A percentile compares a stretch with the other conserved stretches of the same genome.
Conservation (phyloP, 2,113 vertebrate species). For the Cebus imitator region DNA sequence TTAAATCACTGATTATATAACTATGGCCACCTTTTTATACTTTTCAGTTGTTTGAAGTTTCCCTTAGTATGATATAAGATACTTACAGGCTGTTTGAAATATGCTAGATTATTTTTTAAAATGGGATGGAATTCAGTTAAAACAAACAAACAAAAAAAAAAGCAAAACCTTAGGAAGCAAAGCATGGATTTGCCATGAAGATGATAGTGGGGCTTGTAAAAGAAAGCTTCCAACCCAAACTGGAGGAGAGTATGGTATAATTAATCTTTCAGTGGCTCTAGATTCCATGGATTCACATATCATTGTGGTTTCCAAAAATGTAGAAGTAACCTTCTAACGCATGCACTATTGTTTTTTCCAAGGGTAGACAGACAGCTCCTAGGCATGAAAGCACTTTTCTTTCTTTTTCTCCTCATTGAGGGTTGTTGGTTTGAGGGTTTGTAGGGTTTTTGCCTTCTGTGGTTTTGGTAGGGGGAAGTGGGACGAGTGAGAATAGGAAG, state of each 20-base stretch:
- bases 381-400: neutral
- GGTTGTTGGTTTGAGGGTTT: neutral
- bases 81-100: conserved; percentile 43
- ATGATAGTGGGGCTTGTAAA: neutral
- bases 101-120: conserved; percentile 53
- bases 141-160: neutral
- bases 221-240: neutral
- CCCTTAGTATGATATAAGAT: conserved; percentile 60
- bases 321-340: accelerated
- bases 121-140: neutral
- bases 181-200: neutral
- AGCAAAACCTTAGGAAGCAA: neutral
- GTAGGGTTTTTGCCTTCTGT: neutral
- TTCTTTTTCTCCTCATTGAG: neutral
- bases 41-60: conserved; percentile 67
- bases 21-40: conserved; percentile 35
- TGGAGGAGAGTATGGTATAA: accelerated
- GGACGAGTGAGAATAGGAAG: neutral
- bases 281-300: neutral
- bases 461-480: neutral
- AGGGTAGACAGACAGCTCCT: conserved; percentile 49
- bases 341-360: accelerated
- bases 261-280: neutral
- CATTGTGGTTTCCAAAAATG: neutral
- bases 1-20: conserved; percentile 61